Conservation (phyloP, 2,888 invertebrate species). For the Anorthoa munda region DNA sequence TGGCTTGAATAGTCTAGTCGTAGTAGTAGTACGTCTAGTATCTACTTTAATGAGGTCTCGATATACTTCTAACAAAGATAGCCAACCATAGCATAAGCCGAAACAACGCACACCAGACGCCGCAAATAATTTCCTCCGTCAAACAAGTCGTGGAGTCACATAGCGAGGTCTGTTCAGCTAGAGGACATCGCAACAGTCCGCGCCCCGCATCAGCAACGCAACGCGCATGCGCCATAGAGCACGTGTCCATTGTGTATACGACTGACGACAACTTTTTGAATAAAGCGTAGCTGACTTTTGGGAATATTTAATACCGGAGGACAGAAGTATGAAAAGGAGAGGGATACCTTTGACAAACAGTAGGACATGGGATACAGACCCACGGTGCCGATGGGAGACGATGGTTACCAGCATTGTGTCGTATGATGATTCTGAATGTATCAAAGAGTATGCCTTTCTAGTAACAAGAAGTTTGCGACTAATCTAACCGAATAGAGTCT, state of each 20-base stretch:
- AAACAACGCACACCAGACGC: not conserved
- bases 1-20: not conserved
- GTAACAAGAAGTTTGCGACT: not conserved
- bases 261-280: not conserved
- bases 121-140: conserved; percentile 7
- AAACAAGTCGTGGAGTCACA: conserved; percentile 40
- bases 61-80: not conserved
- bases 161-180: conserved; percentile 34
- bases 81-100: not conserved
- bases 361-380: no score
- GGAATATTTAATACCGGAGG: not conserved
- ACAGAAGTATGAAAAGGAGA: not conserved
- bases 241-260: conserved; percentile 47
- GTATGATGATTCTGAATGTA: no score
- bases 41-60: not conserved
- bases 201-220: conserved; percentile 34
- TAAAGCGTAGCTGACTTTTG: not conserved
- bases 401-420: no score
- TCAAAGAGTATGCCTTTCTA: not conserved
- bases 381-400: no score
- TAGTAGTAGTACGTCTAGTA: no score
- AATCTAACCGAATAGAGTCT: not conserved
- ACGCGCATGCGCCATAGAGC: conserved; percentile 57
- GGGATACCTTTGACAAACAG: not conserved
- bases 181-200: conserved; percentile 61